Conservation (phyloP, 2,888 invertebrate species). For the Lordiphosa fenestrarum region DNA sequence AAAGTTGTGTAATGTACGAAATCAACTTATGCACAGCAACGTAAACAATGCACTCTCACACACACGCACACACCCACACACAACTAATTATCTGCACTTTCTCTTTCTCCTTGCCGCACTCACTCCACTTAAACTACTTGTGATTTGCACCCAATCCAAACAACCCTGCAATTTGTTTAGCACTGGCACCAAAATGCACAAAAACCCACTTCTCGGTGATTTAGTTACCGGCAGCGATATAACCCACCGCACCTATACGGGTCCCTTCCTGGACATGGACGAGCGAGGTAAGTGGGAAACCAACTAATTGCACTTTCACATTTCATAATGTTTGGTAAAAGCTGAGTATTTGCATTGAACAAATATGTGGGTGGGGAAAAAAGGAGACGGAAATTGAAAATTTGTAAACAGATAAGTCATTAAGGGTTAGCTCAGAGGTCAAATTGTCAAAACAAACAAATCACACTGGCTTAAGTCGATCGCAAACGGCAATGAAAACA, state of each 20-base stretch:
- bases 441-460: no score
- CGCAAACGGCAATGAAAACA: no score
- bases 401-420: no score
- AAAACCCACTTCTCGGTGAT: conserved; percentile 70
- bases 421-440: no score
- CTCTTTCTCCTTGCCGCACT: conserved; percentile 19
- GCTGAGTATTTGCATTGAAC: no score
- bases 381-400: no score
- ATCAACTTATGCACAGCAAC: conserved; percentile 26
- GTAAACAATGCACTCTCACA: conserved; percentile 22
- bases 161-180: conserved; percentile 54
- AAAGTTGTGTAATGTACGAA: conserved; percentile 32
- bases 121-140: conserved; percentile 5
- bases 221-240: conserved; percentile 75
- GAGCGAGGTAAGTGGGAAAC: conserved; percentile 73
- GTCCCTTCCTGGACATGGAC: conserved; percentile 70
- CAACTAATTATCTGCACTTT: conserved; percentile 13
- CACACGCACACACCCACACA: conserved; percentile 3
- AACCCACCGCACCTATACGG: conserved; percentile 69
- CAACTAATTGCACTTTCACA: no score
- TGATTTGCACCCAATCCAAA: conserved; percentile 36
- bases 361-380: no score
- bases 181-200: conserved; percentile 77
- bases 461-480: no score
- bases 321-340: no score